A percentile compares a stretch with the other conserved stretches of the same genome.
phyloP scores from a whole-genome alignment of 2,888 invertebrate species.

The Disparrhopalites patrizii region DNA sequence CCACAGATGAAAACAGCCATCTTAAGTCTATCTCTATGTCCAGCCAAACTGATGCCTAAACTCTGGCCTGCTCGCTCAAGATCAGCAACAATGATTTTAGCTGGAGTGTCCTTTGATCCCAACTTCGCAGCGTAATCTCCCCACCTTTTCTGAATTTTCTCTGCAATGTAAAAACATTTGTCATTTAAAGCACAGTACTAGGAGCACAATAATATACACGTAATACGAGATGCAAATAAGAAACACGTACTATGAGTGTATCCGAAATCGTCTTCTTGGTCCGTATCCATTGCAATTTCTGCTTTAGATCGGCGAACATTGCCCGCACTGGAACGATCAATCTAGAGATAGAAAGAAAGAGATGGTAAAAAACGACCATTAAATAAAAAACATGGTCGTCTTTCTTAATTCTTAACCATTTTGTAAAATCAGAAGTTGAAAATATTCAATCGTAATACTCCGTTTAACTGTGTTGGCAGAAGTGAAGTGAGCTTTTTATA shows the following conservation, averaged over 20 bases:
- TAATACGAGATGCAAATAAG: background rate
- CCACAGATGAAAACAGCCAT: constrained; percentile 92
- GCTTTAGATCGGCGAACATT: constrained; percentile 72
- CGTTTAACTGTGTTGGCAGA: no score
- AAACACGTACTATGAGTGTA: constrained; percentile 81
- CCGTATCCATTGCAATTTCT: constrained; percentile 74
- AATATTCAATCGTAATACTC: no score
- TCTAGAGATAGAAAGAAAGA: constrained; percentile 56
- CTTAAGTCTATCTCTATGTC: constrained; percentile 85
- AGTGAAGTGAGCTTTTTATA: no score
- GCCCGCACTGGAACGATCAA: constrained; percentile 82
- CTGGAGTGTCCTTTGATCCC: constrained; percentile 51
- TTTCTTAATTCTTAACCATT: no score
- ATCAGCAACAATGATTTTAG: constrained; percentile 45
- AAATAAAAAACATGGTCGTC: background rate
- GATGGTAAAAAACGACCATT: background rate
- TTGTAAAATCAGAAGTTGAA: no score
- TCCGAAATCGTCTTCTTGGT: constrained; percentile 85
- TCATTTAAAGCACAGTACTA: constrained; percentile 6
- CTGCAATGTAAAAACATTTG: constrained; percentile 56
- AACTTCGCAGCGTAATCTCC: constrained; percentile 64
- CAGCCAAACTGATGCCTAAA: constrained; percentile 87
- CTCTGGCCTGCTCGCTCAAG: constrained; percentile 64
- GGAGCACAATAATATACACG: background rate
- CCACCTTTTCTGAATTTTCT: constrained; percentile 91